Evolutionary conservation across 2,113 vertebrate species (phyloP).

Genomic region (Amblyornis subalaris): DNA sequence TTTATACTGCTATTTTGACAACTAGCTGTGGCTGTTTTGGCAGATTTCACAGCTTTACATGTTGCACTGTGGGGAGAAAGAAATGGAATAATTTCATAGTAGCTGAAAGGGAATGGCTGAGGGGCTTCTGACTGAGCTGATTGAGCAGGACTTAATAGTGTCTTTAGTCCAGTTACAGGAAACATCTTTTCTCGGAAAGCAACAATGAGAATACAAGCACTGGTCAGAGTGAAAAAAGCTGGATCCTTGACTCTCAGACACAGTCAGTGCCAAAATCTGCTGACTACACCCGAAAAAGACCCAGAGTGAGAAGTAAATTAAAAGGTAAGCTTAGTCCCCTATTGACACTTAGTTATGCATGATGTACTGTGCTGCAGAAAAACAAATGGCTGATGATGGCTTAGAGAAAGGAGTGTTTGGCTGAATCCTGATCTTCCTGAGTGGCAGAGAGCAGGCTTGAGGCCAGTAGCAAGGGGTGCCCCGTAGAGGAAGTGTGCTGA

Average conservation of each 20-base stretch:
- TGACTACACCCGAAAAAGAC: slow-evolving; percentile 60
- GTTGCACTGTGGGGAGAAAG: background rate
- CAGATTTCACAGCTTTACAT: background rate
- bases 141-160: background rate
- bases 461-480: fast-evolving
- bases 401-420: background rate
- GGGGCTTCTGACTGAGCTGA: background rate
- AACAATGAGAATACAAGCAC: slow-evolving; percentile 42
- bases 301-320: slow-evolving; percentile 34
- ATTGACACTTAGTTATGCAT: fast-evolving
- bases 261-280: background rate
- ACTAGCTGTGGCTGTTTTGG: background rate
- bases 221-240: slow-evolving; percentile 58
- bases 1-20: background rate
- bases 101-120: background rate
- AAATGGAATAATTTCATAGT: background rate
- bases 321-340: slow-evolving; percentile 56
- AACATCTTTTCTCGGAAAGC: slow-evolving; percentile 70
- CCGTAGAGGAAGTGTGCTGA: fast-evolving
- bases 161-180: slow-evolving; percentile 45
- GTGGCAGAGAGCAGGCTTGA: background rate
- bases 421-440: background rate
- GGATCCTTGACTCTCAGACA: slow-evolving; percentile 41
- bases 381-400: background rate
- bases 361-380: background rate